phyloP scores from a whole-genome alignment of 2,888 invertebrate genomes.

The Prenolepis imparis region DNA sequence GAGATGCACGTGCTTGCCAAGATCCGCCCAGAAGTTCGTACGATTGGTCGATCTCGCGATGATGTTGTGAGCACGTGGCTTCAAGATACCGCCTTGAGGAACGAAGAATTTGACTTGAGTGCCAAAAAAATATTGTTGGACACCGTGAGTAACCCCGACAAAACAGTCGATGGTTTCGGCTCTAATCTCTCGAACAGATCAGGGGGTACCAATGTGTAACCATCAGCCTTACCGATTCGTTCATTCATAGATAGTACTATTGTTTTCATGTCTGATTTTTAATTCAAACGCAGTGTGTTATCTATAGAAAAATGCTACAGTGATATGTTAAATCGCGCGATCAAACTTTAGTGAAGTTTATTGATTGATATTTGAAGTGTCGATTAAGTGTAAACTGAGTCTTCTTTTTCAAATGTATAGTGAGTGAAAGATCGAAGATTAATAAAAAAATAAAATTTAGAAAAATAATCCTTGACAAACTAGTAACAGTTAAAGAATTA shows the following conservation, averaged over 20 bases:
- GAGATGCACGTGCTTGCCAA: constrained; percentile 82
- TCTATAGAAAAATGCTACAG: not conserved
- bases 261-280: not conserved
- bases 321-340: constrained; percentile 1
- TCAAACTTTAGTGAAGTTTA: constrained; percentile 3
- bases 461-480: constrained; percentile 5
- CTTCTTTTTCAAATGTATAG: not conserved
- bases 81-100: constrained; percentile 80
- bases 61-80: constrained; percentile 82
- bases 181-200: constrained; percentile 72
- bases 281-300: constrained; percentile 16
- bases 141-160: constrained; percentile 73
- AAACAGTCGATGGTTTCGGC: constrained; percentile 72
- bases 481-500: constrained; percentile 3
- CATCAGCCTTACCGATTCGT: constrained; percentile 1
- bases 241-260: not conserved
- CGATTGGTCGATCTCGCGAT: constrained; percentile 79
- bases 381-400: not conserved
- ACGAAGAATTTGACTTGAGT: constrained; percentile 79
- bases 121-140: constrained; percentile 78
- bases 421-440: constrained; percentile 15
- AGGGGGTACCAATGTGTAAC: constrained; percentile 60
- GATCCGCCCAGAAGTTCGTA: constrained; percentile 80
- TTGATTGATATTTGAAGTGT: not conserved
- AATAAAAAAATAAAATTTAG: not conserved